Base-by-base conservation (phyloP, 2,888 invertebrate genomes). In the Philereme vetulata region DNA sequence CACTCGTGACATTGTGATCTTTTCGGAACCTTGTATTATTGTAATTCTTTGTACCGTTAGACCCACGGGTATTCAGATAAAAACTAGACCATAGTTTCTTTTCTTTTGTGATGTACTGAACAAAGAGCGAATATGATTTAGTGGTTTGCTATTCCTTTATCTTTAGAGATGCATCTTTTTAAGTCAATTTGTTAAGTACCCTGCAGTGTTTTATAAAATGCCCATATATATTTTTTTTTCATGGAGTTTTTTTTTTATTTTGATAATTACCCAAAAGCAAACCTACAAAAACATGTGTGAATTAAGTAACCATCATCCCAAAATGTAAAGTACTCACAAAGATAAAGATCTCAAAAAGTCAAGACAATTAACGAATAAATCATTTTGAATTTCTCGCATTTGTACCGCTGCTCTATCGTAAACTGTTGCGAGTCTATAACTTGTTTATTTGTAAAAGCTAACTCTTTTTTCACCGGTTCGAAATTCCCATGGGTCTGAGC, bases 81-180 rank as follows among this genome's bases (percentile, higher is more conserved):
- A 86, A 87, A 86, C 80, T 82, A 77, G 82, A 74, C 84, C 58
- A 61, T 81, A 82, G 82, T 81, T 82, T 81, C 79, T 76, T 78
- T 82, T 80, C 80, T 80, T 87, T 88, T 86, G 85, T 87, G 76
- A 78, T 74, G 74, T 74, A 69, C 71, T 64, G 70, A 77, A 87
- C 87, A 90, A 89, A 83, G 78, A 76, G 58, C 74, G 71, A 86
- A 85, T 85, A 87, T 90, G 90, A 89, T 88, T 89, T 89, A 89
- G 77, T 83, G 81, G 72, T 77, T 75, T 80, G 71, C 75, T 77
- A 76, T 83, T 80, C 74, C 78, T 75, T 76, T 49, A 58, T 54
- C 51, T 64, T 53, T 10, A 43, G 56, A 64, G 51, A 57, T 60
- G 60, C 62, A 56, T 60, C 57, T 67, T 65, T 66, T 69, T 64